phyloP scores from a whole-genome alignment of 2,113 vertebrate species.

The Potamarius usumacintae region DNA sequence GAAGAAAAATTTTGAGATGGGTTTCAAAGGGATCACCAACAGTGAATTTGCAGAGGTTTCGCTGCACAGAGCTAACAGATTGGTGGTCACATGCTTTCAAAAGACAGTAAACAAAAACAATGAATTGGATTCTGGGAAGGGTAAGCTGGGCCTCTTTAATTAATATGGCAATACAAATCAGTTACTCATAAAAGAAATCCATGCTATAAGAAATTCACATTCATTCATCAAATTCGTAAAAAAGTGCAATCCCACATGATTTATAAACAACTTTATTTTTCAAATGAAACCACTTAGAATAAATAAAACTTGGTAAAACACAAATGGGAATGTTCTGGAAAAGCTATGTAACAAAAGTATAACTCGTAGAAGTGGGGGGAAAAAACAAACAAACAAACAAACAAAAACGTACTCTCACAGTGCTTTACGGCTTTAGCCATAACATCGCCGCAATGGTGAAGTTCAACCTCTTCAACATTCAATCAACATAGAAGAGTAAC shows the following conservation, averaged over 20 bases:
- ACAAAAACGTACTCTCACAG: conserved; percentile 45
- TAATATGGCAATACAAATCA: not conserved
- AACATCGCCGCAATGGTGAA: not conserved
- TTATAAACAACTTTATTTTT: conserved; percentile 50
- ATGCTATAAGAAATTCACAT: not conserved
- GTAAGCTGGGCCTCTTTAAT: not conserved
- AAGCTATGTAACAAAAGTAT: conserved; percentile 35
- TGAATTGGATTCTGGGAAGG: no score
- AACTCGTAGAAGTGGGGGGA: not conserved
- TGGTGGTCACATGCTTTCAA: no score
- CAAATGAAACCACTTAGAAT: conserved; percentile 42
- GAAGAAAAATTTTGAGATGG: no score
- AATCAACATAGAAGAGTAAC: conserved; percentile 12
- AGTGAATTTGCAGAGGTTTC: no score
- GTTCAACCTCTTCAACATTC: conserved; percentile 22
- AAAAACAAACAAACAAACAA: not conserved
- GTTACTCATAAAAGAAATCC: not conserved
- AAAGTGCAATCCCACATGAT: conserved; percentile 20
- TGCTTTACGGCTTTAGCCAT: conserved; percentile 35
- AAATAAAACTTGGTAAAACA: conserved; percentile 50
- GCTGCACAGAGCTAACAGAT: no score
- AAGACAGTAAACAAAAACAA: no score
- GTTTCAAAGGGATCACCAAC: no score
- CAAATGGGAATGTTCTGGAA: conserved; percentile 44
- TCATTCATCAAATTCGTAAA: not conserved